phyloP scores from a whole-genome alignment of 2,888 invertebrate genomes.

The Drosophila neotestacea region DNA sequence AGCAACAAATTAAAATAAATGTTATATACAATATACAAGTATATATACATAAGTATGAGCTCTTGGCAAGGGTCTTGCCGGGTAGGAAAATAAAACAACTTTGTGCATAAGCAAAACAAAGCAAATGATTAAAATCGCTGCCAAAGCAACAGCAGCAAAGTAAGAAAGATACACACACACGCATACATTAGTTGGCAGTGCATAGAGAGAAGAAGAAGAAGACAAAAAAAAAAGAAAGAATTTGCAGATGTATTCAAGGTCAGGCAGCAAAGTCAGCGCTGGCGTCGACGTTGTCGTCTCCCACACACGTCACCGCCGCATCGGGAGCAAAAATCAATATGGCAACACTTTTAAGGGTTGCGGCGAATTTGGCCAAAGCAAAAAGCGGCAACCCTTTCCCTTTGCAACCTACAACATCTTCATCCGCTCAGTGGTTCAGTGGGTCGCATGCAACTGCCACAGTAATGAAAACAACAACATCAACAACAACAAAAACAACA shows the following conservation, averaged over 20 bases:
- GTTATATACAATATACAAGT: constrained; percentile 4
- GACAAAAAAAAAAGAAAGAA: constrained; percentile 20
- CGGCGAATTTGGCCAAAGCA: constrained; percentile 64
- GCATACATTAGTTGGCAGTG: constrained; percentile 60
- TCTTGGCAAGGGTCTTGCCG: constrained; percentile 44
- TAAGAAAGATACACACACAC: constrained; percentile 36
- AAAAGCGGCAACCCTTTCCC: constrained; percentile 32
- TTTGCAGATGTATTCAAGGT: constrained; percentile 77
- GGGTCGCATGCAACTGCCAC: constrained; percentile 67
- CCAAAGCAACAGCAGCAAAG: constrained; percentile 53
- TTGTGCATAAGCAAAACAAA: constrained; percentile 50
- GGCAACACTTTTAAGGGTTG: constrained; percentile 79
- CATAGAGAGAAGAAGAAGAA: constrained; percentile 55
- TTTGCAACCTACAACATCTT: constrained; percentile 5
- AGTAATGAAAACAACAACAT: constrained; percentile 27
- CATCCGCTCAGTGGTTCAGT: constrained; percentile 70
- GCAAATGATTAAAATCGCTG: constrained; percentile 55
- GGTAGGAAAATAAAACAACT: constrained; percentile 23
- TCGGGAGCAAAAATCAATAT: constrained; percentile 68
- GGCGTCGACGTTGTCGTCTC: constrained; percentile 37
- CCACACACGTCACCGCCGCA: constrained; percentile 26
- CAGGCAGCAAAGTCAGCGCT: constrained; percentile 70
- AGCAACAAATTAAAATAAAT: constrained; percentile 58
- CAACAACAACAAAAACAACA: constrained; percentile 30
- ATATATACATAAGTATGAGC: constrained; percentile 22